These are phyloP conservation scores for Acanthis flammea DNA, from an alignment of 2,797 vertebrate species.

Conservation along the genomic window DNA sequence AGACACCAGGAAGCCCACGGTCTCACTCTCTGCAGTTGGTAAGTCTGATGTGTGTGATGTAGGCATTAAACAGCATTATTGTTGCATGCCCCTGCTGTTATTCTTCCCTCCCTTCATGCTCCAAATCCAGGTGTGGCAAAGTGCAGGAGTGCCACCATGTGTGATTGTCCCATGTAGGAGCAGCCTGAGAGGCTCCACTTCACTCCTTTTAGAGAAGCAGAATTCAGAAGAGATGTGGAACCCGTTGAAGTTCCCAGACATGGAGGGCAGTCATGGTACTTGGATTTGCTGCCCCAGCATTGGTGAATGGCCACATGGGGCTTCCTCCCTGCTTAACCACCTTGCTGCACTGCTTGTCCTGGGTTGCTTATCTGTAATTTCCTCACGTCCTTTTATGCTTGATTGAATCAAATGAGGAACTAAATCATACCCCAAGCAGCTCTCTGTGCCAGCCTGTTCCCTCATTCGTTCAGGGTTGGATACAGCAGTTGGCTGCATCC, in stretches of 20 bases:
- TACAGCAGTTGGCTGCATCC: rapidly evolving
- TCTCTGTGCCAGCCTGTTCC: neutral
- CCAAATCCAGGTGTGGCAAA: neutral
- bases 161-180: neutral
- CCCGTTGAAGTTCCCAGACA: neutral
- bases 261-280: neutral
- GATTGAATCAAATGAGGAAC: neutral
- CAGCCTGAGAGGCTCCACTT: neutral
- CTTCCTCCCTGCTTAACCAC: neutral
- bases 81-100: neutral
- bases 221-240: neutral
- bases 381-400: neutral
- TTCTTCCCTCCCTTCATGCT: neutral
- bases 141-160: neutral
- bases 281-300: neutral
- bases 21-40: constrained; percentile 93
- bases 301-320: neutral
- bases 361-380: neutral
- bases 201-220: neutral
- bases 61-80: neutral
- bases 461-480: neutral
- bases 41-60: constrained; percentile 45
- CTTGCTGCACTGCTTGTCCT: neutral
- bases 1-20: constrained; percentile 90
- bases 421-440: neutral